Conservation (phyloP, 1,140 invertebrate genomes). For the Caenorhabditis brenneri region DNA sequence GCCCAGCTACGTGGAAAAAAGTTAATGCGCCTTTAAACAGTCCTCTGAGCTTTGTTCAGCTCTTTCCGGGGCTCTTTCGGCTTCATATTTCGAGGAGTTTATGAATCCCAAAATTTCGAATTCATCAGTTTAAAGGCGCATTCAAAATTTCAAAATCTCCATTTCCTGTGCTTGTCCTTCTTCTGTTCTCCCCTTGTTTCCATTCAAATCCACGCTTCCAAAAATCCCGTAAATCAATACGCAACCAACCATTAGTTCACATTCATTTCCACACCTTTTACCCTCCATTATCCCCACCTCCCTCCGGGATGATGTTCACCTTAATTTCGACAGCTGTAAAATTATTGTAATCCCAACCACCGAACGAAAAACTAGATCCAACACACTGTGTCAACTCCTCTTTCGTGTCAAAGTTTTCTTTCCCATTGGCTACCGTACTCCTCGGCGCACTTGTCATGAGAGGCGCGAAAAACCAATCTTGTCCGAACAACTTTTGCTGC, state of each 20-base stretch:
- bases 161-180: no score
- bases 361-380: slow-evolving; percentile 28
- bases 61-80: no score
- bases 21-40: no score
- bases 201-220: not conserved
- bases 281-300: not conserved
- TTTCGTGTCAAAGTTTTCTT: slow-evolving; percentile 3
- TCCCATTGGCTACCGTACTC: slow-evolving; percentile 28
- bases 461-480: slow-evolving; percentile 37
- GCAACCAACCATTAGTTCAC: not conserved
- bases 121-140: no score
- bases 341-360: not conserved
- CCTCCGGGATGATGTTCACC: slow-evolving; percentile 14
- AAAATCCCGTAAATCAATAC: not conserved
- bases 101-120: no score
- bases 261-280: not conserved
- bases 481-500: slow-evolving; percentile 21
- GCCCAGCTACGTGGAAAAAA: no score
- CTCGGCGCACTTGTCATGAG: slow-evolving; percentile 15
- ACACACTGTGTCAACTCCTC: not conserved
- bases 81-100: no score
- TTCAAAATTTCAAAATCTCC: no score
- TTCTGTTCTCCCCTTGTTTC: not conserved
- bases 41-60: no score
- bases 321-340: slow-evolving; percentile 39